Conservation (phyloP, 1,140 invertebrate genomes). For the Oreohelix idahoensis region DNA sequence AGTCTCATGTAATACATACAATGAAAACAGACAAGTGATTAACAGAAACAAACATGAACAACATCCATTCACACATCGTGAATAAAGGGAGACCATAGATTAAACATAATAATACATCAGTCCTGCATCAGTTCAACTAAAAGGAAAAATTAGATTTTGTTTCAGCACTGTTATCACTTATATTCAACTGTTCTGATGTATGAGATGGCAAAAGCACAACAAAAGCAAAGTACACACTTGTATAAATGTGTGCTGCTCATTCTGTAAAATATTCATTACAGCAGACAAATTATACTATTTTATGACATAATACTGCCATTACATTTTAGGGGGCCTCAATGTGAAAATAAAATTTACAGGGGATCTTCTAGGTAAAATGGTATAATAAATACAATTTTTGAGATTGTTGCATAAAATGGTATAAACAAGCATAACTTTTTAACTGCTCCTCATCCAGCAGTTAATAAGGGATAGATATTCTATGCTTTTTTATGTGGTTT, state of each 20-base stretch:
- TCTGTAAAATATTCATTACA: too few species aligned
- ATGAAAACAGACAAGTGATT: not conserved
- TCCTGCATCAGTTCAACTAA: not conserved
- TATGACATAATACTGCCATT: too few species aligned
- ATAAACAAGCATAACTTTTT: too few species aligned
- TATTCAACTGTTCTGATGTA: not conserved
- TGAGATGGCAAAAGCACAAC: constrained; percentile 38
- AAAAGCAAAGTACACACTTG: constrained; percentile 1
- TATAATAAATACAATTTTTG: too few species aligned
- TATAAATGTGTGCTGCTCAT: not conserved
- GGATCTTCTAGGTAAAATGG: too few species aligned
- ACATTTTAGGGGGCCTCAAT: too few species aligned
- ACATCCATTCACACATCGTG: not conserved
- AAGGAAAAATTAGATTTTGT: not conserved
- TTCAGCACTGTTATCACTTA: not conserved
- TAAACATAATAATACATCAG: not conserved
- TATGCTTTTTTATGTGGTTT: too few species aligned
- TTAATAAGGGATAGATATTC: too few species aligned
- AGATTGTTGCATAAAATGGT: too few species aligned
- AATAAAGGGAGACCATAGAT: not conserved
- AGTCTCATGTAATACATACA: not conserved
- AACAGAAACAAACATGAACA: not conserved
- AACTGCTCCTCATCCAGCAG: too few species aligned
- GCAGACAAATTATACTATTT: not conserved
- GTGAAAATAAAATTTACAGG: too few species aligned